phyloP scores from a whole-genome alignment of 2,113 vertebrate genomes.

The Chlorodrepanis virens region DNA sequence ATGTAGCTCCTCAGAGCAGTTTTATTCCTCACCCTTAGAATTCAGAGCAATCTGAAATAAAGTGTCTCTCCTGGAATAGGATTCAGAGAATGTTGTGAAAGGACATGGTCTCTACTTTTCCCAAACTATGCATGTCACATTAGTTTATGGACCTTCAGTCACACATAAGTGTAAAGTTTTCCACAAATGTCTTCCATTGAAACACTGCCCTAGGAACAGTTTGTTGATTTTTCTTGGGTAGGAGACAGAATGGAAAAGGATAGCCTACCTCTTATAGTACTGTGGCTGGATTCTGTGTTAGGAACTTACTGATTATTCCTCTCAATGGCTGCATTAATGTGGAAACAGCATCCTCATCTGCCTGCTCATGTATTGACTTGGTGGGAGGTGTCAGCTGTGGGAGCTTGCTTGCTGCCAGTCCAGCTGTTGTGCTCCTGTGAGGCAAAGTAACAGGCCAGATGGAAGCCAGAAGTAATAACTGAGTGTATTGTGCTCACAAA shows the following conservation, averaged over 20 bases:
- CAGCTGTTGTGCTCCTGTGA: slow-evolving; percentile 28
- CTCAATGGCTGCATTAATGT: background rate
- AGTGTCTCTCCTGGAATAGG: background rate
- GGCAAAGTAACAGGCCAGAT: background rate
- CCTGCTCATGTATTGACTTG: background rate
- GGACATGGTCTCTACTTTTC: background rate
- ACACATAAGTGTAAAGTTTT: background rate
- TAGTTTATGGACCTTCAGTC: background rate
- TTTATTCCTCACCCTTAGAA: background rate
- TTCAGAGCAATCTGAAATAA: background rate
- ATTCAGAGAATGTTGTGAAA: background rate
- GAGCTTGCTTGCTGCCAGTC: background rate
- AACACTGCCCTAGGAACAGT: background rate
- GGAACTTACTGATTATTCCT: background rate
- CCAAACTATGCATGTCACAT: background rate
- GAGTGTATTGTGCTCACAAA: background rate
- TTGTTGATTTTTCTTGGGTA: background rate
- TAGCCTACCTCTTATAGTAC: background rate
- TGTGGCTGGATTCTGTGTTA: background rate
- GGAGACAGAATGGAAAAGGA: background rate
- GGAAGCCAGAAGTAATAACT: slow-evolving; percentile 1
- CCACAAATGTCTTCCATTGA: background rate
- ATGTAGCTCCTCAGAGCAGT: background rate
- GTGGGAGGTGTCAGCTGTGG: background rate
- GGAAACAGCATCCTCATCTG: background rate